Conservation (phyloP, 2,797 vertebrate genomes). For the Sylvilagus floridanus region DNA sequence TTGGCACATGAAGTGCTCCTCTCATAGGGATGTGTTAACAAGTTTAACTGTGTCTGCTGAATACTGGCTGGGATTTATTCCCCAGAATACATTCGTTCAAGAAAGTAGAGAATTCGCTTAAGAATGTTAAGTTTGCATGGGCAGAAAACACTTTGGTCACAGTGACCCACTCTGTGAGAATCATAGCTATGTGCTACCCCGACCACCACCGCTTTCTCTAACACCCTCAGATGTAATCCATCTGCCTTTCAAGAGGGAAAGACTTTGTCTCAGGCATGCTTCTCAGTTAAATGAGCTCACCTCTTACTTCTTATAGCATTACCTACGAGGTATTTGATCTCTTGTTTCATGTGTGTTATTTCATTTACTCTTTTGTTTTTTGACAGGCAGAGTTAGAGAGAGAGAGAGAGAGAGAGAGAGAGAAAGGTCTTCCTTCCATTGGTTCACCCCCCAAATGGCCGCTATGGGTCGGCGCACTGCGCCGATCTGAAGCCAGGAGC, state of each 20-base stretch:
- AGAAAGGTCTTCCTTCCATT: too few species aligned
- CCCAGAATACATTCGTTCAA: not conserved
- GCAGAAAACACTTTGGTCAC: not conserved
- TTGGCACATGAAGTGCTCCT: not conserved
- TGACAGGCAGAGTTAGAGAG: too few species aligned
- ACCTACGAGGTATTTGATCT: not conserved
- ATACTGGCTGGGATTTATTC: not conserved
- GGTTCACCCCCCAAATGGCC: too few species aligned
- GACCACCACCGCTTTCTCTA: not conserved
- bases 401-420: too few species aligned
- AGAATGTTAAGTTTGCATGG: not conserved
- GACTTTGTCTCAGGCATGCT: not conserved
- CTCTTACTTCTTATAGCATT: not conserved
- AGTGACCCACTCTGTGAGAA: not conserved
- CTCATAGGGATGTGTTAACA: not conserved
- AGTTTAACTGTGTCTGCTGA: not conserved
- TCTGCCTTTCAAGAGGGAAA: not conserved
- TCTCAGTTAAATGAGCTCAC: not conserved
- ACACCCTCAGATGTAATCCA: not conserved
- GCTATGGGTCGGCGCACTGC: too few species aligned
- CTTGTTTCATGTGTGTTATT: not conserved
- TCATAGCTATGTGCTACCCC: not conserved
- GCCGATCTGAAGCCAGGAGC: too few species aligned
- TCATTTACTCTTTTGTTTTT: not conserved
- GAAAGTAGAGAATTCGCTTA: not conserved